Evolutionary conservation across 1,140 invertebrate species (phyloP), one percentile per base, ranked within the genome.

Genomic region (Helicoverpa zea): DNA sequence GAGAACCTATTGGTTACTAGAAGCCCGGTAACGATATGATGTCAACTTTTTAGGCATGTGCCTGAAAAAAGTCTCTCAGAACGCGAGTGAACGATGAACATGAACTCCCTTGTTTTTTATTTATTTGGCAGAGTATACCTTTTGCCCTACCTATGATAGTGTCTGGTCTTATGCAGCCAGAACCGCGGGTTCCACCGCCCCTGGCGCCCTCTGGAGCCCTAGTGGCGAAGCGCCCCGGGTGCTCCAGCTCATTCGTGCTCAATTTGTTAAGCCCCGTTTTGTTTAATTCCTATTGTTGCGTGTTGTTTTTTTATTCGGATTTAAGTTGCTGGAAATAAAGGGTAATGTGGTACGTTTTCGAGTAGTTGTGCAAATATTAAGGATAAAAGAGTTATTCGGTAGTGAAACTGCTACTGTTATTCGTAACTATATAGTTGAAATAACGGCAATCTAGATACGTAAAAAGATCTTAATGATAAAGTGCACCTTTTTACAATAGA

Each of bases 231-330:
- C 76, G 29, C 76, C 63, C 35, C 76, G 76, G 76, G 76, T 43
- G 63, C 64, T 64, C 64, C 11, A 11, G 52, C 76, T 52, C 76
- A 79, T 70, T 70, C 63, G 63, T 56, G 64, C 64, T 68, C 76
- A 79, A 70, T 79, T 79, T 70, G 51, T 70, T 59, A n/a, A 70
- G 70, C 58, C 49, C 76, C 64, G 64, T 70, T 78, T 78, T 63
- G 63, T 78, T 79, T 56, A 16, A 79, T 58, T 43, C 16, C 76
- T 47, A 79, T 70, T 79, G 64, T 79, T 70, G 76, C 49, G 64
- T 79, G 75, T 77, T 77, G 61, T 77, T 77, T 66, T 66, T 77
- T 77, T 77, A 77, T 77, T 77, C 18, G 61, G 35, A 77, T 51
- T 77, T 64, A 77, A 77, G 59, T 66, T 64, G 14, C 29, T 23